Percentiles rank a stretch among this genome's conserved stretches.
Conservation (phyloP, 2,888 invertebrate genomes). For the Xylophagus ater region DNA sequence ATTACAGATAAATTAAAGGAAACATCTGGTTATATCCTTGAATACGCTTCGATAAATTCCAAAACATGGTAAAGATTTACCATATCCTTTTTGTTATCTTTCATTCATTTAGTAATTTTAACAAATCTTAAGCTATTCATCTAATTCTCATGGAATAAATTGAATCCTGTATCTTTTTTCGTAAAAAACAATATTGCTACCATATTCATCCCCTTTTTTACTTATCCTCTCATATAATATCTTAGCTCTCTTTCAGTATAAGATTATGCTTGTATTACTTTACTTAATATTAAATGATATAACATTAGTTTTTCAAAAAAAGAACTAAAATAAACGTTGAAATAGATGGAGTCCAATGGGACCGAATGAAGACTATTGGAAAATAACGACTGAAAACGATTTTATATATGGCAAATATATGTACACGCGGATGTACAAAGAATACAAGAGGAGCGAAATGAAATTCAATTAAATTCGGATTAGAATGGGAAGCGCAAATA, state of each 20-base stretch:
- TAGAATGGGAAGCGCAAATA: slow-evolving; percentile 15
- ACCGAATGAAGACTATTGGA: too few relatives aligned
- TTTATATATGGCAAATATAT: too few relatives aligned
- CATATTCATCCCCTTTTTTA: too few relatives aligned
- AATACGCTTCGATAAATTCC: slow-evolving; percentile 10
- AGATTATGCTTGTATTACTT: slow-evolving; percentile 9
- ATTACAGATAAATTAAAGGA: slow-evolving; percentile 11
- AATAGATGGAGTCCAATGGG: too few relatives aligned
- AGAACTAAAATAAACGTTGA: too few relatives aligned
- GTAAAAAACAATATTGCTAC: too few relatives aligned
- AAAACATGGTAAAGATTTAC: too few relatives aligned
- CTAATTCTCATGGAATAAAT: slow-evolving; percentile 15
- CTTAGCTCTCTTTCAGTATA: slow-evolving; percentile 12
- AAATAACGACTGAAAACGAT: too few relatives aligned
- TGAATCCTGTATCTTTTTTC: slow-evolving; percentile 14
- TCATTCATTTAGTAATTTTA: slow-evolving; percentile 14
- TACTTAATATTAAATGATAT: too few relatives aligned
- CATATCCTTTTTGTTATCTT: slow-evolving; percentile 10
- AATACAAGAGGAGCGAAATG: too few relatives aligned
- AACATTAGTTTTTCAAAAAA: too few relatives aligned
- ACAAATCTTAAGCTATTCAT: slow-evolving; percentile 16
- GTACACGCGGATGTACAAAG: too few relatives aligned
- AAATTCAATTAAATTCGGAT: slow-evolving; percentile 17
- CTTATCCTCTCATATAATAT: slow-evolving; percentile 13
- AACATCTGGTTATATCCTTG: slow-evolving; percentile 11